Percentiles rank a stretch among this genome's conserved stretches.
These are phyloP conservation scores for Exocentrus adspersus DNA, from an alignment of 2,888 invertebrate genomes.

Conservation along the genomic window DNA sequence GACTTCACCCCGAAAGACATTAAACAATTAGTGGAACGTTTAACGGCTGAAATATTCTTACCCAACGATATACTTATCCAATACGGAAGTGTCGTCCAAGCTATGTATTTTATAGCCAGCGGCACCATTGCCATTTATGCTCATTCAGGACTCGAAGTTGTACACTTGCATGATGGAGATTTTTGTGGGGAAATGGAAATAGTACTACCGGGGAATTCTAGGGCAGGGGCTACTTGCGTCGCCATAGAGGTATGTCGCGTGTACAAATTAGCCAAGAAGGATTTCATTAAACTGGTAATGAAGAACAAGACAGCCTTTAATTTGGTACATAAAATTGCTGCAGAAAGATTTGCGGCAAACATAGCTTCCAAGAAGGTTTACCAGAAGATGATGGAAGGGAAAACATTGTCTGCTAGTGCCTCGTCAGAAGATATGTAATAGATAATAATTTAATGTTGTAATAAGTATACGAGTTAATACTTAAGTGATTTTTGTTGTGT, in stretches of 20 bases:
- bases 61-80: conserved; percentile 70
- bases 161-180: conserved; percentile 40
- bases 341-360: background rate
- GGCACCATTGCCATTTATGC: conserved; percentile 72
- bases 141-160: conserved; percentile 67
- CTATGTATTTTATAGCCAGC: conserved; percentile 72
- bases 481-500: no score
- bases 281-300: conserved; percentile 61
- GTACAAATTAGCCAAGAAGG: conserved; percentile 67
- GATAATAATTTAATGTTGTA: no score
- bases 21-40: conserved; percentile 65
- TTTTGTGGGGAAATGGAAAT: conserved; percentile 72
- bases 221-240: conserved; percentile 67
- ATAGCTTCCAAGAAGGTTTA: background rate
- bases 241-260: conserved; percentile 71
- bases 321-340: no score
- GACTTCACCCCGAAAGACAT: conserved; percentile 65
- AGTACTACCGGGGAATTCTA: conserved; percentile 66
- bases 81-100: conserved; percentile 69
- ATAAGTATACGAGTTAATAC: no score
- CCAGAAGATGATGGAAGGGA: no score
- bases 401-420: no score
- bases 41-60: conserved; percentile 69
- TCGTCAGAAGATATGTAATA: no score
- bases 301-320: no score